Evolutionary conservation across 2,888 invertebrate genomes (phyloP).

Genomic region (Drosophila mettleri): DNA sequence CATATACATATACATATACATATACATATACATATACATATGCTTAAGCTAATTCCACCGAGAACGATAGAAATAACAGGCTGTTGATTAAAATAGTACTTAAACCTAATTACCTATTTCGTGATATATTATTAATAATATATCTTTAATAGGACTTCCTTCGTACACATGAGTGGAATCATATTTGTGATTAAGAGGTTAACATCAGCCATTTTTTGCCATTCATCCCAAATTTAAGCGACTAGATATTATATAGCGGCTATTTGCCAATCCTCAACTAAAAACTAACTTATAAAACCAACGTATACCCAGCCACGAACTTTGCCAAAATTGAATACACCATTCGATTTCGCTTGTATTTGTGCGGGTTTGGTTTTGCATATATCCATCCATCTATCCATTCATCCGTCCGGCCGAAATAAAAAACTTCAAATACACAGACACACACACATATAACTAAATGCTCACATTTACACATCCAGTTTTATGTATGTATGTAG

Average conservation of each 20-base stretch:
- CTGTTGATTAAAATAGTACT: too few relatives aligned
- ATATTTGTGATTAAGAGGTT: neutral
- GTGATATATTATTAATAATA: neutral
- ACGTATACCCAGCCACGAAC: conserved; percentile 27
- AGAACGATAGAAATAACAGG: conserved; percentile 38
- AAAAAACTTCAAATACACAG: conserved; percentile 49
- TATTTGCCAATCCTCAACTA: conserved; percentile 39
- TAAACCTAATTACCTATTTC: neutral
- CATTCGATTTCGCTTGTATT: conserved; percentile 63
- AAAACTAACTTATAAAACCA: too few relatives aligned
- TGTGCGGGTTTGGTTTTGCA: conserved; percentile 46
- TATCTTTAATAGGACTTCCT: neutral
- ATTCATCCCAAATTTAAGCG: conserved; percentile 38
- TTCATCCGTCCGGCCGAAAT: conserved; percentile 27
- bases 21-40: too few relatives aligned
- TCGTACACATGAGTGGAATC: too few relatives aligned
- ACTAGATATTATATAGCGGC: conserved; percentile 54
- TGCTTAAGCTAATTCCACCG: neutral
- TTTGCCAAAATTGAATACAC: conserved; percentile 48
- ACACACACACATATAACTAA: conserved; percentile 45
- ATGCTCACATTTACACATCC: conserved; percentile 21
- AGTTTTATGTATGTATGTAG: conserved; percentile 23
- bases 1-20: too few relatives aligned
- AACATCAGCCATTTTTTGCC: neutral
- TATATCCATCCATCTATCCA: conserved; percentile 29